Conservation (phyloP, 2,888 invertebrate species). For the Monoplex corrugatus region DNA sequence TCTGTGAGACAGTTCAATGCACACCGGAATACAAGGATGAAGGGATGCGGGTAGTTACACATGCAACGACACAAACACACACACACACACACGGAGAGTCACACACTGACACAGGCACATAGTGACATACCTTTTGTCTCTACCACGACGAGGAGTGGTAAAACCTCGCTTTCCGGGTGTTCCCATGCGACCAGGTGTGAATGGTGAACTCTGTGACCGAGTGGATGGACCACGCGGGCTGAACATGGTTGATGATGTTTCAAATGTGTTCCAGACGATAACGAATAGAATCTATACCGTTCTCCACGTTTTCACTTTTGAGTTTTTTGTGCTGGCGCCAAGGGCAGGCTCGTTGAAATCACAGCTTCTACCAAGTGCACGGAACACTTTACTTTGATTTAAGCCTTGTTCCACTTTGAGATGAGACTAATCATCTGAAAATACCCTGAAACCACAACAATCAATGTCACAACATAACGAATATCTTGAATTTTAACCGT, state of each 20-base stretch:
- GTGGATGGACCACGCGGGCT: conserved; percentile 60
- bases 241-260: conserved; percentile 59
- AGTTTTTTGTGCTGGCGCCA: conserved; percentile 19
- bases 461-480: background rate
- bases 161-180: conserved; percentile 63
- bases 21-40: too few species aligned
- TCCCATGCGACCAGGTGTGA: conserved; percentile 63
- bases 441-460: background rate
- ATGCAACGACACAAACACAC: too few species aligned
- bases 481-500: too few species aligned
- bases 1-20: too few species aligned
- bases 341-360: background rate
- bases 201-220: conserved; percentile 64
- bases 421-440: background rate
- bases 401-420: background rate
- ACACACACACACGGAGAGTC: too few species aligned
- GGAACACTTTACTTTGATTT: background rate
- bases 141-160: conserved; percentile 57
- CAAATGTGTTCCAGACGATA: too few species aligned
- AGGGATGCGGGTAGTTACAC: too few species aligned
- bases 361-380: background rate
- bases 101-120: conserved; percentile 1
- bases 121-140: conserved; percentile 29
- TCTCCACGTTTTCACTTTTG: background rate
- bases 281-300: too few species aligned